Base-by-base conservation (phyloP, 2,797 vertebrate genomes). In the Cirrhinus molitorella region DNA sequence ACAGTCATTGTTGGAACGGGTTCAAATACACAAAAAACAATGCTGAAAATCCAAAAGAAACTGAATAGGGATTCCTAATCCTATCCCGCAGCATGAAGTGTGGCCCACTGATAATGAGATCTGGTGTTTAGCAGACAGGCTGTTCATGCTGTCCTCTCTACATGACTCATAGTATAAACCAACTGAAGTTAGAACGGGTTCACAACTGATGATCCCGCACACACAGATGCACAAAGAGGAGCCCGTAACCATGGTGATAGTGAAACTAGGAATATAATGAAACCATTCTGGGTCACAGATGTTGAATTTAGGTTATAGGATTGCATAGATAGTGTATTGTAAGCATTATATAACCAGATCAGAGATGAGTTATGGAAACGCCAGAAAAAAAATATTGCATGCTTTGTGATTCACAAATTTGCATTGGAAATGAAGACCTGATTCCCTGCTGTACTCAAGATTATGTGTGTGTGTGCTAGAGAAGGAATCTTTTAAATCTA, bases 381-480 rank as follows among this genome's bases (percentile, higher is more conserved):
- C 21, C 2, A 49, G 40, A 72, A 3, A 77, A n/a, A 53, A 47
- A 76, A 45, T 45, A 71, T 7, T 49, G 43, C 40, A 79, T 82
- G 83, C 40, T 47, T 65, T 63, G 47, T 83, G 79, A 88, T 63
- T 85, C 83, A 85, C 51, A 66, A 23, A 67, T 86, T 88, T 79
- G 81, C 79, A 80, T 76, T 61, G 66, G 51, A 77, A 87, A 80
- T 73, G 55, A 81, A 82, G 43, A 65, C 25, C 37, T 45, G 47
- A 75, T 71, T 78, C 66, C 63, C 40, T 74, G 51, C 43, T 79
- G 66, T 65, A 55, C 61, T 85, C 70, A 71, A 47, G 51, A 47
- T 5, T 37, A 49, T 77, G 61, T 17, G 55, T 59, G 82, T 91
- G 91, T 90, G 80, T 88, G 85, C 14, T 31, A 1, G 14, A 63